These are phyloP conservation scores for Tipula unca DNA, from an alignment of 2,888 invertebrate species.

Conservation along the genomic window DNA sequence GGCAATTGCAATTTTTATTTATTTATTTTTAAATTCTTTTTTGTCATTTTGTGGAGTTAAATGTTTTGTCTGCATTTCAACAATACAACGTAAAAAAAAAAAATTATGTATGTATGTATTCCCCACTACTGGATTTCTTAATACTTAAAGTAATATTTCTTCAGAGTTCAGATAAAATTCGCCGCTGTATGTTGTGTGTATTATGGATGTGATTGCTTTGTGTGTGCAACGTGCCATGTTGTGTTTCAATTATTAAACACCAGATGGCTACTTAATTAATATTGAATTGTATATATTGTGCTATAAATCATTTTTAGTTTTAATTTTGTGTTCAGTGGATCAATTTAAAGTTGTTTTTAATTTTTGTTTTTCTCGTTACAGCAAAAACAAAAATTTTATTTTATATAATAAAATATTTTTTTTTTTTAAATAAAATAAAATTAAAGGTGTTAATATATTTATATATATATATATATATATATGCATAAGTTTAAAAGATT, in stretches of 20 bases:
- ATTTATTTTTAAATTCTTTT: background rate
- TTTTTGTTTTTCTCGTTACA: background rate
- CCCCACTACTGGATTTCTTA: background rate
- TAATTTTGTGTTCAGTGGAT: background rate
- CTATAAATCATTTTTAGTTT: background rate
- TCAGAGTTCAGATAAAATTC: background rate
- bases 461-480: too few species aligned
- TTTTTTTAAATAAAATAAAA: slow-evolving; percentile 18
- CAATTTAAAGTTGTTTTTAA: background rate
- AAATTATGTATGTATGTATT: background rate
- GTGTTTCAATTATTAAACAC: background rate
- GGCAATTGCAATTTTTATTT: background rate
- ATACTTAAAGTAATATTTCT: background rate
- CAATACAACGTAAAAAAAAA: too few species aligned
- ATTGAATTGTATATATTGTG: background rate
- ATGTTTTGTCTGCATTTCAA: background rate
- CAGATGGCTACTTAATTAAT: background rate
- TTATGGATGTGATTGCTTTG: background rate
- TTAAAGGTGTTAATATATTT: slow-evolving; percentile 14
- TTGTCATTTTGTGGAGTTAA: background rate
- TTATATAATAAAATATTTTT: background rate
- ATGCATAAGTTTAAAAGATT: slow-evolving; percentile 14
- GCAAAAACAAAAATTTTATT: slow-evolving; percentile 14
- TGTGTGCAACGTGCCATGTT: background rate
- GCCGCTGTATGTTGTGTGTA: too few species aligned